Base-by-base conservation (phyloP, 2,888 invertebrate genomes). In the Muscina levida region DNA sequence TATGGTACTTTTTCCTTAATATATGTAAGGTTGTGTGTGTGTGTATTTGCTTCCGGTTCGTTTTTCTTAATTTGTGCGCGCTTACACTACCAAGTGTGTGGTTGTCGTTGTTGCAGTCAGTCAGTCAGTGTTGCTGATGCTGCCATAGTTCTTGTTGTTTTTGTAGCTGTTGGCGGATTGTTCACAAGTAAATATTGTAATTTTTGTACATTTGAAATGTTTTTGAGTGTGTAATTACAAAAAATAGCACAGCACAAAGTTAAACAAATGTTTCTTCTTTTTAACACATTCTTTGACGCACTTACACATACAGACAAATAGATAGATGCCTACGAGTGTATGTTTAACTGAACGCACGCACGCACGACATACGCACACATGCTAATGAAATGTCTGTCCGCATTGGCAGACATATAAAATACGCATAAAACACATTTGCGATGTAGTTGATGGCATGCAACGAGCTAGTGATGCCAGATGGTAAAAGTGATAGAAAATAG, bases 201-300 rank as follows among this genome's bases (percentile, higher is more conserved):
- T 62, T 62, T 31, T 62, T 62, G 62, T 62, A 13, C 62, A 62
- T 62, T 62, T 39, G 19, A 22, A 62, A 42, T 62, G 62, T 62
- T 62, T 26, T 22, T 42, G 22, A 62, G 62, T 62, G 62, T 62
- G 62, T 62, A 62, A 62, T 62, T 62, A 62, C 42, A 62, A 62
- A 62, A 62, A 62, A 62, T 62, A 42, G n/a, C 62, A 62, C 62
- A 62, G 62, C 19, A 31, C 39, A 62, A 62, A 62, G 62, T 62
- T 62, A 62, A 62, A 42, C 62, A 62, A 62, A 42, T 62, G 39
- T 42, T 42, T 62, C 42, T 42, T 62, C 42, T 42, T 42, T 62
- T 62, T 42, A 62, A 62, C 62, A 62, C 39, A 39, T 19, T 62
- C 62, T 42, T 62, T 42, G 62, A 15, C 31, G 4, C 56, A 56